These are phyloP conservation scores for Phyllotreta striolata DNA, from an alignment of 2,888 invertebrate species.

Conservation along the genomic window DNA sequence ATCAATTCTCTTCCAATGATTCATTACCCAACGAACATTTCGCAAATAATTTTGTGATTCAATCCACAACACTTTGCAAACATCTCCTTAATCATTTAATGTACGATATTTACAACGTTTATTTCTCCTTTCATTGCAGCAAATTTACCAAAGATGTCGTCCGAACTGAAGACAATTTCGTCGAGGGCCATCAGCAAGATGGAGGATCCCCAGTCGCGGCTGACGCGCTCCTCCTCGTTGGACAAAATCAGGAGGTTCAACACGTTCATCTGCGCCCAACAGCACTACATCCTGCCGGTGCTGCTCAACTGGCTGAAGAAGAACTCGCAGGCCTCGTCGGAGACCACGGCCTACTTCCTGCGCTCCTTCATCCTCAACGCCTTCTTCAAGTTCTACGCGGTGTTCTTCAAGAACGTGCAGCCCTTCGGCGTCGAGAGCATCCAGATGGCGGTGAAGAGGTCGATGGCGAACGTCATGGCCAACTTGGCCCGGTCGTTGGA, in stretches of 20 bases:
- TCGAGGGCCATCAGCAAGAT: slow-evolving; percentile 34
- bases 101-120: too few species aligned
- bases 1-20: neutral
- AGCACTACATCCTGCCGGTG: slow-evolving; percentile 55
- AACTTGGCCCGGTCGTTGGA: slow-evolving; percentile 39
- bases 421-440: slow-evolving; percentile 21
- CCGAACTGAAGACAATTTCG: slow-evolving; percentile 39
- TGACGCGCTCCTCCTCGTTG: slow-evolving; percentile 53
- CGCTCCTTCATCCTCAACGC: slow-evolving; percentile 47
- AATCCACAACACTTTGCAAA: too few species aligned
- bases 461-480: slow-evolving; percentile 13
- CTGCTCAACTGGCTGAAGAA: slow-evolving; percentile 54
- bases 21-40: too few species aligned
- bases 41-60: too few species aligned
- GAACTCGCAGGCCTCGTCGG: slow-evolving; percentile 48
- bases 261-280: slow-evolving; percentile 56
- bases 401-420: slow-evolving; percentile 33
- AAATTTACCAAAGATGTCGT: slow-evolving; percentile 44
- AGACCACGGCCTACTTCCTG: slow-evolving; percentile 49
- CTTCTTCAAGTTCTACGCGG: slow-evolving; percentile 43
- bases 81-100: slow-evolving; percentile 6
- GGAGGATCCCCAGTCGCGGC: slow-evolving; percentile 45
- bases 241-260: slow-evolving; percentile 56
- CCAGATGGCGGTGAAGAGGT: slow-evolving; percentile 8
- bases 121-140: slow-evolving; percentile 33